Evolutionary conservation across 2,797 vertebrate species (phyloP).

Genomic region (Chaetodon trifasciatus): DNA sequence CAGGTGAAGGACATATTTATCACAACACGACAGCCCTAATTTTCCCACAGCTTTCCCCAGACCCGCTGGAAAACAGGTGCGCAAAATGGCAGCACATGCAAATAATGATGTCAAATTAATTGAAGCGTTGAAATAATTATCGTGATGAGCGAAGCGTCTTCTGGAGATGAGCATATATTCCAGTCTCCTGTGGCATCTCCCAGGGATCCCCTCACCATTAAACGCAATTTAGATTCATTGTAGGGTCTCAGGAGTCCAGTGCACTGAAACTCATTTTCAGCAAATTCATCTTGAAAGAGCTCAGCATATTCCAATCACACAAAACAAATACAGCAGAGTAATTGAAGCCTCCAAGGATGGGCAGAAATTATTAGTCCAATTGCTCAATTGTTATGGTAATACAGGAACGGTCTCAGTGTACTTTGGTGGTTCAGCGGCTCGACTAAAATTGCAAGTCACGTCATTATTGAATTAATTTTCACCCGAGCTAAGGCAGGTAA

Average conservation of each 20-base stretch:
- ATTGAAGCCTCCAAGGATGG: conserved; percentile 77
- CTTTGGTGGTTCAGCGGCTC: conserved; percentile 65
- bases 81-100: conserved; percentile 67
- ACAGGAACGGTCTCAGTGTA: conserved; percentile 64
- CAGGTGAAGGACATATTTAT: conserved; percentile 60
- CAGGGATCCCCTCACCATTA: conserved; percentile 68
- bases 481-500: conserved; percentile 44
- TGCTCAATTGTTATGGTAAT: conserved; percentile 84
- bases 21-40: conserved; percentile 30
- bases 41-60: conserved; percentile 38
- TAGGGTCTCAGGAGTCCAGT: conserved; percentile 68
- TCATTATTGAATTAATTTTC: conserved; percentile 68
- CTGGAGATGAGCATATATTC: conserved; percentile 69
- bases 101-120: conserved; percentile 81
- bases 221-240: conserved; percentile 78
- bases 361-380: conserved; percentile 79
- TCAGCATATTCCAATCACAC: conserved; percentile 76
- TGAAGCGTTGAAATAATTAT: conserved; percentile 79
- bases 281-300: conserved; percentile 77
- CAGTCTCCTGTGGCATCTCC: conserved; percentile 70
- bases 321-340: conserved; percentile 81
- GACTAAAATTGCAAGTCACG: conserved; percentile 66
- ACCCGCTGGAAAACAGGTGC: conserved; percentile 73
- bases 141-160: conserved; percentile 72
- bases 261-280: conserved; percentile 74